These are phyloP conservation scores for Bryconaethiops microstoma DNA, from an alignment of 2,797 vertebrate species.

Conservation along the genomic window DNA sequence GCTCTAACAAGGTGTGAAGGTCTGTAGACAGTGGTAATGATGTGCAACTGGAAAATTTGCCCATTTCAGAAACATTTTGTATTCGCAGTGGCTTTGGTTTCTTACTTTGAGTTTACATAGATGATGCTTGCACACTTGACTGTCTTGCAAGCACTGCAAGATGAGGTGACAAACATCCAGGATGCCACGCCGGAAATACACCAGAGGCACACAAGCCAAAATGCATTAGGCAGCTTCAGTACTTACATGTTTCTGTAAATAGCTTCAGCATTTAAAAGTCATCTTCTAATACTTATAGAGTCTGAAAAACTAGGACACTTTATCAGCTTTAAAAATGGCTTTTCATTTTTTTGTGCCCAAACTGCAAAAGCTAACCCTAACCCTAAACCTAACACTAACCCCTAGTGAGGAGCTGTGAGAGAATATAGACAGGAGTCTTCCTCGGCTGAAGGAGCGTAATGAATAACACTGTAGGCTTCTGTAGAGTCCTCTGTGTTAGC, in stretches of 20 bases:
- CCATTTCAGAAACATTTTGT: too few relatives aligned
- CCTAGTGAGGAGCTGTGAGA: neutral
- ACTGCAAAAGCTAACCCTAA: too few relatives aligned
- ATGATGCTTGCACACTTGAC: too few relatives aligned
- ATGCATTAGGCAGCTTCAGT: too few relatives aligned
- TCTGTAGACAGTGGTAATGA: too few relatives aligned
- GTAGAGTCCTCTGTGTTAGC: neutral
- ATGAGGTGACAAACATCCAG: neutral
- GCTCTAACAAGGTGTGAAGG: too few relatives aligned
- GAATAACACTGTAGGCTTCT: conserved; percentile 19
- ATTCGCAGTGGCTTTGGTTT: too few relatives aligned
- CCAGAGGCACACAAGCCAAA: neutral
- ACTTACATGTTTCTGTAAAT: too few relatives aligned
- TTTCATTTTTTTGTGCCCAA: neutral
- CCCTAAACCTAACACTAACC: too few relatives aligned
- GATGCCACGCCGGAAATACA: neutral
- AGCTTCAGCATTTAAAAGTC: too few relatives aligned
- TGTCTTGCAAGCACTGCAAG: neutral
- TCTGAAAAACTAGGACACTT: neutral
- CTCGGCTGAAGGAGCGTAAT: neutral
- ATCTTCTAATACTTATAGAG: neutral
- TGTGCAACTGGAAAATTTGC: too few relatives aligned
- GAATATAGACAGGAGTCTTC: neutral
- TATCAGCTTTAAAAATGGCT: neutral
- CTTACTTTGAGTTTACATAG: neutral